Evolutionary conservation across 2,888 invertebrate species (phyloP).

Genomic region (Mythimna pallens): DNA sequence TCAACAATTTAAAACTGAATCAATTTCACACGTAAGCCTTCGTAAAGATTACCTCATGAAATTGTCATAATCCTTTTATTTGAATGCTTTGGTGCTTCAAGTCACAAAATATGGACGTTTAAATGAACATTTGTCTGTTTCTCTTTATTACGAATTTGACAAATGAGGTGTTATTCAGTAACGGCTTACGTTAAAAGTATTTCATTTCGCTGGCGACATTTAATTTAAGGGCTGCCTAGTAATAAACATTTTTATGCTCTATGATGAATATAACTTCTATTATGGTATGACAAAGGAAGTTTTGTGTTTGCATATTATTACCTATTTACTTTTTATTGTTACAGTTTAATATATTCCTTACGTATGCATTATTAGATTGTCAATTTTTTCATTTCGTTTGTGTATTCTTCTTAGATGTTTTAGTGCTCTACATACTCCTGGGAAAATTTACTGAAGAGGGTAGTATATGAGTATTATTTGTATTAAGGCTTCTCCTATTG

Average conservation of each 20-base stretch:
- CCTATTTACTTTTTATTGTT: slow-evolving; percentile 32
- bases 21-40: slow-evolving; percentile 2
- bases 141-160: slow-evolving; percentile 54
- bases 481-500: no score
- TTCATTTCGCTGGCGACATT: slow-evolving; percentile 51
- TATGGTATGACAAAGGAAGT: slow-evolving; percentile 51
- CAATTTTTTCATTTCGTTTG: slow-evolving; percentile 6
- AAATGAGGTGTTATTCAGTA: slow-evolving; percentile 54
- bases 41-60: slow-evolving; percentile 18
- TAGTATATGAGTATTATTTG: background rate
- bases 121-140: slow-evolving; percentile 47
- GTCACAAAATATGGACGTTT: slow-evolving; percentile 42
- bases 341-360: background rate
- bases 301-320: slow-evolving; percentile 41
- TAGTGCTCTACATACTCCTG: background rate
- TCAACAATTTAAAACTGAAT: slow-evolving; percentile 30
- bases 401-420: background rate
- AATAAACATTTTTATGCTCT: slow-evolving; percentile 51
- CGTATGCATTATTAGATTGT: slow-evolving; percentile 1
- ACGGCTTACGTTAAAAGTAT: slow-evolving; percentile 43
- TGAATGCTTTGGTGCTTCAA: slow-evolving; percentile 8
- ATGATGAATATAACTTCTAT: slow-evolving; percentile 39
- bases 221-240: slow-evolving; percentile 48
- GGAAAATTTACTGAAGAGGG: background rate
- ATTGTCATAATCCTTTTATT: slow-evolving; percentile 37